Evolutionary conservation across 2,113 vertebrate species (phyloP).

Genomic region (Nematolebias whitei): DNA sequence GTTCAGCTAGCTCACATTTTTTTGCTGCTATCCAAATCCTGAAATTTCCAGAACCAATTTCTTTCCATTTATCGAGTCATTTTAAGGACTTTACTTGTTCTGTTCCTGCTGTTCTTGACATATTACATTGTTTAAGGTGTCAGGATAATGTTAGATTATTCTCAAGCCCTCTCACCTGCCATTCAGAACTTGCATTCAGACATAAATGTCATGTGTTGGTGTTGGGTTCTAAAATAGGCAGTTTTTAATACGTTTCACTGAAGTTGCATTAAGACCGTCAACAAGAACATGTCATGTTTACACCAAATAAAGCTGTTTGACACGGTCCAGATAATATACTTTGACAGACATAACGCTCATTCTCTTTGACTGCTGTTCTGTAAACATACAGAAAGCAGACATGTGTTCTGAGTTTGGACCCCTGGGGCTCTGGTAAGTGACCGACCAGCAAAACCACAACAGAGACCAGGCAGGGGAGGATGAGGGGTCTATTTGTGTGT

Average conservation of each 20-base stretch:
- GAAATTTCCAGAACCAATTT: too few species aligned
- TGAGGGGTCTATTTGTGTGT: conserved; percentile 28
- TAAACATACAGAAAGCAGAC: conserved; percentile 72
- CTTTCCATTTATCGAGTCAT: too few species aligned
- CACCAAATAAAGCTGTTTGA: conserved; percentile 28
- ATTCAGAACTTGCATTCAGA: not conserved
- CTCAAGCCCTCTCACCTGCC: too few species aligned
- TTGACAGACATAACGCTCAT: conserved; percentile 60
- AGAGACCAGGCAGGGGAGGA: conserved; percentile 53
- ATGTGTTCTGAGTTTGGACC: conserved; percentile 74
- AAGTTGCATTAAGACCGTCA: not conserved
- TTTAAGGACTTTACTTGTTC: too few species aligned
- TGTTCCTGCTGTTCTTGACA: too few species aligned
- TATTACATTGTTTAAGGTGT: too few species aligned
- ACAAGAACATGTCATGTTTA: conserved; percentile 26
- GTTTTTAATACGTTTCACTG: conserved; percentile 18
- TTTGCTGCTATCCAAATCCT: too few species aligned
- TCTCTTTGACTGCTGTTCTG: conserved; percentile 62
- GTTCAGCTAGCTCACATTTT: too few species aligned
- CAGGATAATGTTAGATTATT: too few species aligned
- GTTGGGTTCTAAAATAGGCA: not conserved
- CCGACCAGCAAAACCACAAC: conserved; percentile 74
- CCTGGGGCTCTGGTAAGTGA: conserved; percentile 67
- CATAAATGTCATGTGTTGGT: not conserved
- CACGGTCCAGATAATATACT: conserved; percentile 56